Percentiles rank a stretch among this genome's conserved stretches.
Conservation (phyloP, 2,113 vertebrate genomes). For the Dasypus novemcinctus region DNA sequence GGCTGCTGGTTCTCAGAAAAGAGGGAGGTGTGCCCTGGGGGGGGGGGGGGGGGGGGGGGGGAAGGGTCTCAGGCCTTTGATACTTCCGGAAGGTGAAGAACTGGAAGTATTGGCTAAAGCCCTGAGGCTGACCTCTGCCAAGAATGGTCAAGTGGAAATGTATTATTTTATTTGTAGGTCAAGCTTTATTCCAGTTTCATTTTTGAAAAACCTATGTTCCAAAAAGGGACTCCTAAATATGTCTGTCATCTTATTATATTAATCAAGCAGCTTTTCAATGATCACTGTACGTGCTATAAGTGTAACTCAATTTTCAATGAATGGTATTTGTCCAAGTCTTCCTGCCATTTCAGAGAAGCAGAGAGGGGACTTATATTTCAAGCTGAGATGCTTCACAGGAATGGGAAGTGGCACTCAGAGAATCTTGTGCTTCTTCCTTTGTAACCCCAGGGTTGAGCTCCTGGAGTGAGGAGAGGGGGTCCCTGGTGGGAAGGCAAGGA, state of each 20-base stretch:
- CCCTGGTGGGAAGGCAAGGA: accelerated
- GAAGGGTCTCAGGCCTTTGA: no score
- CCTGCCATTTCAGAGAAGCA: neutral
- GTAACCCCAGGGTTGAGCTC: no score
- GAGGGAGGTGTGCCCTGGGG: neutral
- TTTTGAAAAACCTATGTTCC: neutral
- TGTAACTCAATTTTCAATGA: neutral
- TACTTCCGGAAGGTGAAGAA: neutral
- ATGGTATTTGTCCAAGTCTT: neutral
- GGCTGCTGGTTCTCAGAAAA: neutral
- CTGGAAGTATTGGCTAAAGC: neutral
- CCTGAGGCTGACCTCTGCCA: no score
- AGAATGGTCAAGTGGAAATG: neutral
- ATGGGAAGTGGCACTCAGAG: neutral
- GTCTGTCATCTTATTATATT: neutral
- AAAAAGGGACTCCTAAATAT: neutral
- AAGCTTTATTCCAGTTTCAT: neutral
- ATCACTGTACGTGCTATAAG: neutral
- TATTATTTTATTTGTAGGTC: neutral
- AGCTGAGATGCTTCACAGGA: neutral
- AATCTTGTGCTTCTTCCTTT: neutral
- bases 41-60: no score
- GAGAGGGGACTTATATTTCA: neutral
- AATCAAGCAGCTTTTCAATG: neutral
- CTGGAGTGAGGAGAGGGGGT: no score